Evolutionary conservation across 2,797 vertebrate genomes (phyloP), one percentile per base, ranked within the genome.

Genomic region (Aeoliscus strigatus): DNA sequence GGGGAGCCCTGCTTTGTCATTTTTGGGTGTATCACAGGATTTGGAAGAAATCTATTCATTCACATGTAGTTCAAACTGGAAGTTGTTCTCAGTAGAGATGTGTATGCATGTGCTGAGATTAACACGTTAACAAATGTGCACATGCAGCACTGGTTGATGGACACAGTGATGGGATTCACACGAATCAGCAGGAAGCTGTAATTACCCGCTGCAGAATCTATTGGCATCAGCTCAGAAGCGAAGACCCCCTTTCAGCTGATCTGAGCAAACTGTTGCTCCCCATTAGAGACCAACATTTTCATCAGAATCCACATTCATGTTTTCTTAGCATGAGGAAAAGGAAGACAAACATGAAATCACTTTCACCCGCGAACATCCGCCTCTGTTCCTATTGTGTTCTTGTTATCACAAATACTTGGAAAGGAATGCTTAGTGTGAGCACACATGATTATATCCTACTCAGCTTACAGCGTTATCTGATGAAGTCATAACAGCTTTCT

Each of bases 101-200:
- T n/a, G n/a, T n/a, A n/a, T n/a, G n/a, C n/a, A n/a, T n/a, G n/a
- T n/a, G n/a, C n/a, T n/a, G n/a, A n/a, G n/a, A n/a, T n/a, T n/a
- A n/a, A n/a, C 21, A 33, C 44, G 43, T 55, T 39, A 36, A 45
- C 15, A 29, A 27, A 42, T 60, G 49, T 38, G 38, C 47, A 61
- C 37, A 70, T 61, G 66, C 43, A 52, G 59, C 39, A 10, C 43
- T 33, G 33, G 31, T 63, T 34, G 71, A 75, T 57, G 34, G 75
- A 79, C 75, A 66, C 44, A 40, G 37, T 28, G 53, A 55, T 75
- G 84, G 47, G 65, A 71, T 75, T 66, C 75, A 61, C 75, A 58
- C 64, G 34, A 81, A 72, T 86, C 83, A 84, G 84, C 85, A 77
- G 63, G 66, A 62, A 38, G 58, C 51, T 34, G 60, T 83, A 79